Evolutionary conservation across 2,888 invertebrate species (phyloP).

Genomic region (Catocala sponsa): DNA sequence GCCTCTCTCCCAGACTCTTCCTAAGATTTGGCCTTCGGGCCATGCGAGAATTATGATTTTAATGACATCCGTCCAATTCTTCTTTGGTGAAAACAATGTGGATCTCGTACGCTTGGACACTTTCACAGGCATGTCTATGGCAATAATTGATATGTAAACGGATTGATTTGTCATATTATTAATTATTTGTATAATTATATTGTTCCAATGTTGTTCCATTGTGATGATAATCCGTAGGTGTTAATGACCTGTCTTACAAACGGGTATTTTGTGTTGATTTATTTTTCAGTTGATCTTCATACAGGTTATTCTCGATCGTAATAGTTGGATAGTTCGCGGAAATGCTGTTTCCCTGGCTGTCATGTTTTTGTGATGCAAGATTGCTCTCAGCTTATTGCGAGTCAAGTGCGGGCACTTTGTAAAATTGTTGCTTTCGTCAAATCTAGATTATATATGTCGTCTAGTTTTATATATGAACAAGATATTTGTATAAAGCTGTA

Average conservation of each 20-base stretch:
- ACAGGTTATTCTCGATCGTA: constrained; percentile 15
- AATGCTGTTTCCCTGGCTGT: constrained; percentile 33
- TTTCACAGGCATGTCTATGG: constrained; percentile 67
- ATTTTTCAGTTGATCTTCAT: constrained; percentile 9
- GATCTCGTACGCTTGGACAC: constrained; percentile 71
- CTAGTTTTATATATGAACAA: too few relatives aligned
- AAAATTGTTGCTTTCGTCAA: not conserved
- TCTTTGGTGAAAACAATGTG: constrained; percentile 85
- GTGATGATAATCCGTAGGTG: constrained; percentile 9
- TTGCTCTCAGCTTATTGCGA: constrained; percentile 21
- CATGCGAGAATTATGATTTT: constrained; percentile 86
- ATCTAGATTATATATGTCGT: too few relatives aligned
- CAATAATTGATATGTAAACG: constrained; percentile 51
- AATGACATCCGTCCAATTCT: constrained; percentile 84
- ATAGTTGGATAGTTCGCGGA: constrained; percentile 25
- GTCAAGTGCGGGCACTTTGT: too few relatives aligned
- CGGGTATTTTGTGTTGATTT: constrained; percentile 1
- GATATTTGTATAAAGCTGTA: too few relatives aligned
- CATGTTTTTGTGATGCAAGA: constrained; percentile 28
- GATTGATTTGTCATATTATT: constrained; percentile 31
- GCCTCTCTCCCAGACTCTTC: constrained; percentile 87
- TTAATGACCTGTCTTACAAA: constrained; percentile 1
- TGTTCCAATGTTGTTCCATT: constrained; percentile 19
- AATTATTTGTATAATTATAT: too few relatives aligned
- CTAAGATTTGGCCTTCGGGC: constrained; percentile 87